Evolutionary conservation across 2,113 vertebrate species (phyloP), one percentile per base, ranked within the genome.

Genomic region (Galbula dea): DNA sequence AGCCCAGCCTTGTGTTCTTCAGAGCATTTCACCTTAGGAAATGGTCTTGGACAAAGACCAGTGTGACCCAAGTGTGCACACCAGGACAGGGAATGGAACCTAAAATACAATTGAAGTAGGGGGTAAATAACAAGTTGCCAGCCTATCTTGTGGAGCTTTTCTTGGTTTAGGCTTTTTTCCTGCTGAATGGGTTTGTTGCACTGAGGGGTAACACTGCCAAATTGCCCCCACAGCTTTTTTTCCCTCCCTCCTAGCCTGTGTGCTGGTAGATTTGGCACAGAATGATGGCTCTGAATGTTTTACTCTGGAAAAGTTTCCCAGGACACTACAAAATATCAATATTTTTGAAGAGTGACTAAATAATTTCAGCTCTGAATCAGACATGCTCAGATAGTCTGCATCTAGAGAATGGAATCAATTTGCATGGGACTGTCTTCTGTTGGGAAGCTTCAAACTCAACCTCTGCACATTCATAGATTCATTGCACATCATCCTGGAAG

Each of bases 71-170:
- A 37, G 20, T 2, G 19, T 52, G 26, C 19, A 7, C 3, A 20
- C 15, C 57, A 48, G 10, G 11, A 12, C 7, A 7, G 6, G 20
- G 36, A 41, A 7, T 10, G 17, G 17, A 51, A 49, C 30, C 39
- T 15, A 12, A 76, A 41, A 11, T 5, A 37, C 10, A 16, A 4
- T 2, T 46, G 27, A 24, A 62, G 30, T 11, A 30, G 18, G 7
- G 9, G 22, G 7, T 41, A 17, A 59, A 59, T 32, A 43, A 84
- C 24, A 55, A 23, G 15, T 3, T 32, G 15, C 17, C 51, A 12
- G 23, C 3, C 0, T 3, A 23, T 4, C 19, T 21, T 37, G 5
- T 15, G 43, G 13, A 27, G 46, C 17, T 58, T 48, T 32, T 2
- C 15, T 49, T 19, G 4, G 10, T 12, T 77, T 3, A 6, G 12